Conservation (phyloP, 2,797 vertebrate genomes). For the Potorous gilbertii region DNA sequence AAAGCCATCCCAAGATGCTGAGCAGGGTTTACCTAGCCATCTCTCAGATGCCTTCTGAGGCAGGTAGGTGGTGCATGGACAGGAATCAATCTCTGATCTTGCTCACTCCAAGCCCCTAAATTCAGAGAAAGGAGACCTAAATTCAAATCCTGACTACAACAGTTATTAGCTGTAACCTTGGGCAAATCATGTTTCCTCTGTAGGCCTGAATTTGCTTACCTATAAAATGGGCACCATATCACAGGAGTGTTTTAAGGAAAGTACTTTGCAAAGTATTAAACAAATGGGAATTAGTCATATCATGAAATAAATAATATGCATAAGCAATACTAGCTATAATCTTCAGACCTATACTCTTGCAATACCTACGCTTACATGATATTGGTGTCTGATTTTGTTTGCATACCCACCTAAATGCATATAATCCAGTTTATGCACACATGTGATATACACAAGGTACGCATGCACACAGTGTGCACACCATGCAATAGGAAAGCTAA, state of each 20-base stretch:
- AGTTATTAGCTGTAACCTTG: not conserved
- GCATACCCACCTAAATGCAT: not conserved
- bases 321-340: not conserved
- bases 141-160: not conserved
- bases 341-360: not conserved
- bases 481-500: not conserved
- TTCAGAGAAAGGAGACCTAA: not conserved
- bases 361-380: not conserved
- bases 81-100: constrained; percentile 1
- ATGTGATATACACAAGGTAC: not conserved
- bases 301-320: not conserved
- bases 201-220: not conserved
- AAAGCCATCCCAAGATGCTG: not conserved
- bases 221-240: not conserved
- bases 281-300: not conserved
- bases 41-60: not conserved
- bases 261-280: not conserved
- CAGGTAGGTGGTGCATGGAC: not conserved
- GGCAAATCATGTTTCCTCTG: not conserved
- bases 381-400: not conserved
- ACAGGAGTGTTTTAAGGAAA: not conserved
- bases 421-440: rapidly evolving
- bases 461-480: not conserved
- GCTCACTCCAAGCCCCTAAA: not conserved
- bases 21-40: not conserved